Percentiles rank a stretch among this genome's conserved stretches.
phyloP scores from a whole-genome alignment of 37 sponge, comb jelly and placozoan species.

The Chondrilla cf. caribensis region DNA sequence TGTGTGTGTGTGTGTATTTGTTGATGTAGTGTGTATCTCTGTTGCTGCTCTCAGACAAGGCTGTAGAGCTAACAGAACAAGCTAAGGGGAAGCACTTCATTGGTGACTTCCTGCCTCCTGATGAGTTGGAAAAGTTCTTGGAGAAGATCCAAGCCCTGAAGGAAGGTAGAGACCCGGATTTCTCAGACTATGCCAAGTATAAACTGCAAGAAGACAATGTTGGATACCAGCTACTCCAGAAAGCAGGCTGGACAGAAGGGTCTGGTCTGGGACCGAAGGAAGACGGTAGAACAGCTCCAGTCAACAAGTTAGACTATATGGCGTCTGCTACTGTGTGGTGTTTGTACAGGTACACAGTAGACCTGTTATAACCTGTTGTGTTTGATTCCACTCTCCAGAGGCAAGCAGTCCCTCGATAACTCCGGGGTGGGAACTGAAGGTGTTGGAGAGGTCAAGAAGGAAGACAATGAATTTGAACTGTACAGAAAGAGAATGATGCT shows the following conservation, averaged over 20 bases:
- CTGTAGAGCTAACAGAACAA: conserved; percentile 54
- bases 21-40: neutral
- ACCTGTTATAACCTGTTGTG: neutral
- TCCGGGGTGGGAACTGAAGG: conserved; percentile 81
- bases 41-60: conserved; percentile 48
- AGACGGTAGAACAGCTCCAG: conserved; percentile 82
- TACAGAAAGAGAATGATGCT: conserved; percentile 99
- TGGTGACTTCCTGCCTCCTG: conserved; percentile 92
- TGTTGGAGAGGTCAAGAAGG: conserved; percentile 65
- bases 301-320: conserved; percentile 87
- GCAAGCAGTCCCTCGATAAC: conserved; percentile 71
- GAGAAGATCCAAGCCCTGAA: conserved; percentile 67
- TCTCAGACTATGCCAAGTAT: conserved; percentile 77
- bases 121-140: conserved; percentile 84
- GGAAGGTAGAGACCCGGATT: conserved; percentile 55
- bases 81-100: conserved; percentile 91
- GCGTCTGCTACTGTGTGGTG: neutral
- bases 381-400: too few relatives aligned
- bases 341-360: neutral
- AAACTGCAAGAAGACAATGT: conserved; percentile 83
- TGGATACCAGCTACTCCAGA: conserved; percentile 94
- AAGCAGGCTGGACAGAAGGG: conserved; percentile 97
- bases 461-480: conserved; percentile 86
- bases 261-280: conserved; percentile 81
- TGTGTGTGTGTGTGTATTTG: neutral